Conservation (phyloP, 2,888 invertebrate species). For the Steinernema hermaphroditum region DNA sequence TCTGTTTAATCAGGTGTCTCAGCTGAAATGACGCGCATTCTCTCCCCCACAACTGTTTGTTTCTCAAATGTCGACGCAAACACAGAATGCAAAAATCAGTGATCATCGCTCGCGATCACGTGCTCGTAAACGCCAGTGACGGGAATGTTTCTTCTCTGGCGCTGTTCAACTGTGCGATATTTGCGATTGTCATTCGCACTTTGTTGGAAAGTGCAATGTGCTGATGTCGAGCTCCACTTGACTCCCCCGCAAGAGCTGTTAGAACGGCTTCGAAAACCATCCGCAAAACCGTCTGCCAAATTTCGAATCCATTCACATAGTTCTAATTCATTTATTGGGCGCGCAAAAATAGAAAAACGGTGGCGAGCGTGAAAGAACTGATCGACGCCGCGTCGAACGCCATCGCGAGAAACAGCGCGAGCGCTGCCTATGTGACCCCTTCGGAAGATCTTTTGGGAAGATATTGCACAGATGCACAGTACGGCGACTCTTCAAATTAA, state of each 20-base stretch:
- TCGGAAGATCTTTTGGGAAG: not conserved
- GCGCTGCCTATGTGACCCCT: not conserved
- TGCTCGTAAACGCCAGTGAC: not conserved
- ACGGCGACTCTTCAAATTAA: not conserved
- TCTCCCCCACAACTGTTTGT: conserved; percentile 1
- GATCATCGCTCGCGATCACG: not conserved
- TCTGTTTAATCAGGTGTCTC: no score
- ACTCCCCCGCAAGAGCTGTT: no score
- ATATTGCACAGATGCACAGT: not conserved
- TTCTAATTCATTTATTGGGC: not conserved
- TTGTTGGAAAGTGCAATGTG: not conserved
- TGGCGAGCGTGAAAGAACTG: not conserved
- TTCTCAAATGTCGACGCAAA: not conserved
- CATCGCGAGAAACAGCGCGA: not conserved
- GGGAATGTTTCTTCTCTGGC: not conserved
- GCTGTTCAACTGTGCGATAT: not conserved
- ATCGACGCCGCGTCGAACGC: not conserved
- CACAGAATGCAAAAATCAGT: not conserved
- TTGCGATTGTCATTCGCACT: not conserved
- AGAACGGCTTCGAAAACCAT: no score
- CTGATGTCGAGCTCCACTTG: no score
- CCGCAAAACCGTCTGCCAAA: no score
- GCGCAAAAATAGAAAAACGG: not conserved
- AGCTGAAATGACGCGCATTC: not conserved
- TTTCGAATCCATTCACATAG: not conserved